These are phyloP conservation scores for Sarcophilus harrisii DNA, from an alignment of 2,797 vertebrate species.

Conservation along the genomic window DNA sequence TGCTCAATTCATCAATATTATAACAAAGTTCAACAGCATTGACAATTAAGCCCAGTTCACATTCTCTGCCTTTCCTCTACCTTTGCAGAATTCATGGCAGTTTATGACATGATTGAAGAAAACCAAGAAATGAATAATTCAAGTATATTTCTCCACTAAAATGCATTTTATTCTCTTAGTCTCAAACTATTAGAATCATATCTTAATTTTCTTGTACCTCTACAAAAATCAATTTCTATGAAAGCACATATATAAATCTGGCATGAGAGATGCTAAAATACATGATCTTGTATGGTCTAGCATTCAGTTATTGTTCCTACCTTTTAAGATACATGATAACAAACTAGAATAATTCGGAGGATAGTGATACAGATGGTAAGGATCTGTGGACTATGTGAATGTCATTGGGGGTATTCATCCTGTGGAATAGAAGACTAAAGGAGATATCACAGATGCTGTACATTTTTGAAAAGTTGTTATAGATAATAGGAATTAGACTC, in stretches of 20 bases:
- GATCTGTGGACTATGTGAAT: constrained; percentile 51
- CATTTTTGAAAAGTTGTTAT: constrained; percentile 61
- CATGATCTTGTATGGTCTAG: not conserved
- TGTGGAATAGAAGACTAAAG: constrained; percentile 19
- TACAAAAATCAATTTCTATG: not conserved
- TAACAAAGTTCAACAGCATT: constrained; percentile 37
- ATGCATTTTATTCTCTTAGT: not conserved
- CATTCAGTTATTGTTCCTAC: constrained; percentile 22
- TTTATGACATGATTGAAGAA: constrained; percentile 11
- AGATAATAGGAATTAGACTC: constrained; percentile 39
- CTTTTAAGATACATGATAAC: constrained; percentile 19
- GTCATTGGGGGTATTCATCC: constrained; percentile 27
- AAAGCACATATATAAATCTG: not conserved
- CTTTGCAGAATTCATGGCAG: not conserved
- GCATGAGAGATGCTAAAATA: not conserved
- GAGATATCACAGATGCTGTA: constrained; percentile 39
- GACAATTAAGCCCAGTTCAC: constrained; percentile 38
- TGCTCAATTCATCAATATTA: not conserved
- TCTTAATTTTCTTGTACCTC: not conserved
- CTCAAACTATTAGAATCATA: constrained; percentile 13
- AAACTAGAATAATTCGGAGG: constrained; percentile 16
- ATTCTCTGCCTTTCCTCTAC: not conserved
- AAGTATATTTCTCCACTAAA: constrained; percentile 43
- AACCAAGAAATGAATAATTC: not conserved
- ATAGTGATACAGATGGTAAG: constrained; percentile 37